A percentile compares a stretch with the other conserved stretches of the same genome.
Conservation (phyloP, 2,888 invertebrate species). For the Heliconius charithonia region DNA sequence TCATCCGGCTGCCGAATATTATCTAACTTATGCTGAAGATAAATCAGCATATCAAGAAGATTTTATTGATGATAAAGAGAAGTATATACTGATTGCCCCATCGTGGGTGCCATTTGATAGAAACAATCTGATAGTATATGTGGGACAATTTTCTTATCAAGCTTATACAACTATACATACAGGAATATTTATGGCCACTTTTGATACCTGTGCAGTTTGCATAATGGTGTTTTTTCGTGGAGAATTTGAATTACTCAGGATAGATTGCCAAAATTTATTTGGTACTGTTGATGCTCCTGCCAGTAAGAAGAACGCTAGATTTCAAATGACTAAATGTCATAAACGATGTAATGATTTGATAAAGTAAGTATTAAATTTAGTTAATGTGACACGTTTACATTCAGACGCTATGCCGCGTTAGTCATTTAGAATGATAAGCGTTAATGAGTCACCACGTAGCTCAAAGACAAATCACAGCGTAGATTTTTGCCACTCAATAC, state of each 20-base stretch:
- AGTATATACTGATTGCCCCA: neutral
- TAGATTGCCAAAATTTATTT: neutral
- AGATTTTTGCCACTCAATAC: too few species aligned
- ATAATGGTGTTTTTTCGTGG: conserved; percentile 1
- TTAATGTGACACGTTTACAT: neutral
- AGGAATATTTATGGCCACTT: neutral
- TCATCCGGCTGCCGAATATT: neutral
- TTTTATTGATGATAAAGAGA: neutral
- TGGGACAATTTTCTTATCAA: neutral
- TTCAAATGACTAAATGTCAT: neutral
- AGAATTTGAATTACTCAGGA: conserved; percentile 1
- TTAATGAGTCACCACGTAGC: too few species aligned
- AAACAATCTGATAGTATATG: neutral
- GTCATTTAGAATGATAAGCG: too few species aligned
- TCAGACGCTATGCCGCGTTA: too few species aligned
- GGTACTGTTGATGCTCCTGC: neutral
- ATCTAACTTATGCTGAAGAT: neutral
- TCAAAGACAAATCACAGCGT: too few species aligned
- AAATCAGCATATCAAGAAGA: neutral
- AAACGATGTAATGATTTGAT: neutral
- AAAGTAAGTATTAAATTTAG: neutral
- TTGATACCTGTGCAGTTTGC: neutral
- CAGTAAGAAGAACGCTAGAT: neutral
- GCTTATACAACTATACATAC: neutral
- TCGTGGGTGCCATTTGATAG: conserved; percentile 9